Conservation (phyloP, 2,888 invertebrate genomes). For the Anaspis maculata region DNA sequence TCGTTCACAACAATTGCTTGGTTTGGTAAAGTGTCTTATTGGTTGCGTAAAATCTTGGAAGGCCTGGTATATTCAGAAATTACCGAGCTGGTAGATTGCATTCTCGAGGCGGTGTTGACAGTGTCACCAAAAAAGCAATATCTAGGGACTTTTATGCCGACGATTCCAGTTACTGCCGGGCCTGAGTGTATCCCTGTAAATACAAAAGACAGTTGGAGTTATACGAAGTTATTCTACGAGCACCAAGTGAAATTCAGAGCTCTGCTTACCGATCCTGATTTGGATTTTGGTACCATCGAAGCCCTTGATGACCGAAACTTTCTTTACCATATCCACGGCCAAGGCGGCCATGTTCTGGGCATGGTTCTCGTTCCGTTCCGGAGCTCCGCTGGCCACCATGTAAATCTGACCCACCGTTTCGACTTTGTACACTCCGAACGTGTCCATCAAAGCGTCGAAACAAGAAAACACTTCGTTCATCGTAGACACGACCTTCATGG, state of each 20-base stretch:
- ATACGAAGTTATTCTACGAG: neutral
- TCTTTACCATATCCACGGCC: slow-evolving; percentile 63
- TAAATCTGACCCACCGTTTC: slow-evolving; percentile 90
- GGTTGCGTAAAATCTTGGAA: no score
- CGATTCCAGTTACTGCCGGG: slow-evolving; percentile 77
- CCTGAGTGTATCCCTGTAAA: slow-evolving; percentile 68
- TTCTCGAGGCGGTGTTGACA: slow-evolving; percentile 81
- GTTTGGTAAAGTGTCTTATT: no score
- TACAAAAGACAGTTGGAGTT: neutral
- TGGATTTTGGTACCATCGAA: slow-evolving; percentile 51
- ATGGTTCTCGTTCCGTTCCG: slow-evolving; percentile 65
- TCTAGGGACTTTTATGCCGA: slow-evolving; percentile 72
- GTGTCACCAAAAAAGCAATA: slow-evolving; percentile 86
- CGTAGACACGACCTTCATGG: slow-evolving; percentile 73
- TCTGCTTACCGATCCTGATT: slow-evolving; percentile 60
- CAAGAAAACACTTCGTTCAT: slow-evolving; percentile 82
- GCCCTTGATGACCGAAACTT: slow-evolving; percentile 57
- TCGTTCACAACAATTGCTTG: no score
- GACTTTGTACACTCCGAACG: slow-evolving; percentile 84
- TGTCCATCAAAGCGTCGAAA: slow-evolving; percentile 76
- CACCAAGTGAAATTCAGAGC: no score
- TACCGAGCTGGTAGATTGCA: slow-evolving; percentile 64
- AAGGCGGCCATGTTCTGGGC: slow-evolving; percentile 71
- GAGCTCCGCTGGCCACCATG: slow-evolving; percentile 87
- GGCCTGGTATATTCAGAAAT: no score